These are phyloP conservation scores for Apis mellifera DNA, from an alignment of 1,140 invertebrate species.

Conservation along the genomic window DNA sequence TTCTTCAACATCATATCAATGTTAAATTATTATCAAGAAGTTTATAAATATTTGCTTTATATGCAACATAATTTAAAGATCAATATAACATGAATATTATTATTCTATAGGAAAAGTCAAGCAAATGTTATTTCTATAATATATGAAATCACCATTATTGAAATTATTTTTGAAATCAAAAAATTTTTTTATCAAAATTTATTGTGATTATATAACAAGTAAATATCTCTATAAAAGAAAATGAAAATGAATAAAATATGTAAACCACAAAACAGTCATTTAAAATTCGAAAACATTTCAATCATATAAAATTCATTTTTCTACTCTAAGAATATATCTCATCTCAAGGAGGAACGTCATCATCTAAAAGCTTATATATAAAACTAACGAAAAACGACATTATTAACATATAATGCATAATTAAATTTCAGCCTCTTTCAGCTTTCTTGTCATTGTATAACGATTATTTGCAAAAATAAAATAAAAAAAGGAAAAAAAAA, in stretches of 20 bases:
- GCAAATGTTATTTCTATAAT: neutral
- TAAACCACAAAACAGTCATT: slow-evolving; percentile 13
- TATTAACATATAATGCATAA: neutral
- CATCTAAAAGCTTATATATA: neutral
- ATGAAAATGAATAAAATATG: slow-evolving; percentile 19
- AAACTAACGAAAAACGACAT: slow-evolving; percentile 7
- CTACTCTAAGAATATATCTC: slow-evolving; percentile 15
- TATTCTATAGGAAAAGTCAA: neutral
- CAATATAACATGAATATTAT: neutral
- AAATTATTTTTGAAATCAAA: neutral
- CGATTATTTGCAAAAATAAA: neutral
- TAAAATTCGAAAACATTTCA: slow-evolving; percentile 14
- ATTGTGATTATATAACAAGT: neutral
- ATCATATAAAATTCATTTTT: neutral
- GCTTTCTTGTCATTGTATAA: neutral
- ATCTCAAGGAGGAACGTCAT: slow-evolving; percentile 8
- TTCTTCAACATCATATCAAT: neutral
- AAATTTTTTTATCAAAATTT: neutral
- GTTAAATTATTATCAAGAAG: neutral
- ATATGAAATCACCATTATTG: neutral
- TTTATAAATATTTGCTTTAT: neutral
- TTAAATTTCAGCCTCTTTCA: slow-evolving; percentile 41
- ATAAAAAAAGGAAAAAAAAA: neutral
- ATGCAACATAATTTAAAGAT: neutral
- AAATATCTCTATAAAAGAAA: slow-evolving; percentile 18